Percentiles rank a stretch among this genome's conserved stretches.
Conservation (phyloP, 1,140 invertebrate species). For the Caenorhabditis latens region DNA sequence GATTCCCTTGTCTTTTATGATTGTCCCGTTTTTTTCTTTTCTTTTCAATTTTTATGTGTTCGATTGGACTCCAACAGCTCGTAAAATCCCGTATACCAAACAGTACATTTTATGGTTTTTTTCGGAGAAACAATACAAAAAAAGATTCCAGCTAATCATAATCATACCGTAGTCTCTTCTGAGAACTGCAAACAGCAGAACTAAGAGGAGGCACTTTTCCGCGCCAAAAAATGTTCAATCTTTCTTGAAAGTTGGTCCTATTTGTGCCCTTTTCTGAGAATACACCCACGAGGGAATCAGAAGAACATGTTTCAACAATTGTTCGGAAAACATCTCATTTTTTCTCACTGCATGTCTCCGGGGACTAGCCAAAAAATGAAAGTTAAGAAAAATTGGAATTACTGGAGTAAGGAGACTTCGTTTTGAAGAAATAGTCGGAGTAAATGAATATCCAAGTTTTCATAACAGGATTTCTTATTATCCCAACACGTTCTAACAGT, state of each 20-base stretch:
- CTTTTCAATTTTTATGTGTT: neutral
- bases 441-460: too few species aligned
- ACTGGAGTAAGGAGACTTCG: neutral
- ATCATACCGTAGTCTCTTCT: neutral
- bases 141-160: too few species aligned
- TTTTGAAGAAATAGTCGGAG: too few species aligned
- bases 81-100: too few species aligned
- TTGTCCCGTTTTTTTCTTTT: neutral
- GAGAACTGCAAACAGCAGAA: too few species aligned
- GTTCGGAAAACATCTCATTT: neutral
- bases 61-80: too few species aligned
- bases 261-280: neutral
- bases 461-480: too few species aligned
- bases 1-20: neutral
- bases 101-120: too few species aligned
- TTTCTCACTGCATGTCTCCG: neutral
- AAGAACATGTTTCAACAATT: neutral
- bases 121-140: too few species aligned
- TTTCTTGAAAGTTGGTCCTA: neutral
- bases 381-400: neutral
- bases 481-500: too few species aligned
- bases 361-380: constrained; percentile 19
- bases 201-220: too few species aligned
- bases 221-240: too few species aligned
- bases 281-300: neutral